These are phyloP conservation scores for Hemistola chrysoprasaria DNA, from an alignment of 2,888 invertebrate genomes.

Conservation along the genomic window DNA sequence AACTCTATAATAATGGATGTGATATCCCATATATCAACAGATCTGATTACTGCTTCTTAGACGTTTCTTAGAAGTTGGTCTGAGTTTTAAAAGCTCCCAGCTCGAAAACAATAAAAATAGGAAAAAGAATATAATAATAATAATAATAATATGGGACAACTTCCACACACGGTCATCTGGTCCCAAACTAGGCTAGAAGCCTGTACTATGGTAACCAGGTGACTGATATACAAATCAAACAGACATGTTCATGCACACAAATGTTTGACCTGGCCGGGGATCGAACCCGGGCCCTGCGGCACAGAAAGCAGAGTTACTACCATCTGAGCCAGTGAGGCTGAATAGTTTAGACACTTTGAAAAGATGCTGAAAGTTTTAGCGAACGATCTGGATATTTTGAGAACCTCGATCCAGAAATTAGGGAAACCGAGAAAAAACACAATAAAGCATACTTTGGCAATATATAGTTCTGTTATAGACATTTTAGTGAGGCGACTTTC, in stretches of 20 bases:
- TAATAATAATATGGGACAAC: too few species aligned
- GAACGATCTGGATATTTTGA: constrained; percentile 10
- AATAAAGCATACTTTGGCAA: constrained; percentile 15
- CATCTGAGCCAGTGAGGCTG: too few species aligned
- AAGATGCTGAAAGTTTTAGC: constrained; percentile 3
- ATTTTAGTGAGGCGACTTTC: too few species aligned
- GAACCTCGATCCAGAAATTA: constrained; percentile 23
- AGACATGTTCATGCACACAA: too few species aligned
- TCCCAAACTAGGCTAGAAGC: too few species aligned
- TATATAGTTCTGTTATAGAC: constrained; percentile 20
- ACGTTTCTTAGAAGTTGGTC: constrained; percentile 16
- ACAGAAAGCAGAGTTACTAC: too few species aligned
- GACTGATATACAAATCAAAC: too few species aligned
- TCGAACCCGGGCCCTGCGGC: too few species aligned
- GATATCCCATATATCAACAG: constrained; percentile 17
- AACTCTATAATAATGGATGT: constrained; percentile 12
- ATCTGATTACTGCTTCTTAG: constrained; percentile 22
- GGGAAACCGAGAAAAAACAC: constrained; percentile 22
- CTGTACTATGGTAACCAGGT: too few species aligned
- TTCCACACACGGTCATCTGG: too few species aligned
- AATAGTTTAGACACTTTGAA: constrained; percentile 8
- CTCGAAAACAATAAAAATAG: constrained; percentile 15
- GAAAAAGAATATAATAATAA: background rate
- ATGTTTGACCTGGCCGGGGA: too few species aligned
- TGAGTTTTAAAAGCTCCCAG: constrained; percentile 20